phyloP scores from a whole-genome alignment of 37 sponge, comb jelly and placozoan species.

The Aphrocallistes beatrix region DNA sequence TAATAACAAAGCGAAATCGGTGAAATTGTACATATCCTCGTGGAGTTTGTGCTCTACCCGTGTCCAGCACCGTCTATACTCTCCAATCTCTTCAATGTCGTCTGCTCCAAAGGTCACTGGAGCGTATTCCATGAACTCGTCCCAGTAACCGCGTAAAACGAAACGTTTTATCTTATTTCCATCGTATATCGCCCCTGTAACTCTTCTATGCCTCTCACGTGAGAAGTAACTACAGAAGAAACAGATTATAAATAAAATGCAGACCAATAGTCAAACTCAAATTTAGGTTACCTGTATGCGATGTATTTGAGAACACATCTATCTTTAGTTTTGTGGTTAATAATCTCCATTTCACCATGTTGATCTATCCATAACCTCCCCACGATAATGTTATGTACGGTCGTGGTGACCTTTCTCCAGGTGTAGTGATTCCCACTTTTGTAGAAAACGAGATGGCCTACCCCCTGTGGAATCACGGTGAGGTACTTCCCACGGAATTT shows the following conservation, averaged over 20 bases:
- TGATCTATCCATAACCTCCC: conserved; percentile 93
- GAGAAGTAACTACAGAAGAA: conserved; percentile 55
- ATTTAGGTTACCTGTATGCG: conserved; percentile 74
- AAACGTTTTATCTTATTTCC: conserved; percentile 32
- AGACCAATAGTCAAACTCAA: too few relatives aligned
- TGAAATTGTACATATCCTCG: conserved; percentile 71
- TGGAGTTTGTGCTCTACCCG: neutral
- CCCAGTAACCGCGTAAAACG: conserved; percentile 87
- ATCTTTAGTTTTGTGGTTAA: conserved; percentile 77
- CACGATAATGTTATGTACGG: conserved; percentile 94
- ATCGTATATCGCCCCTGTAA: conserved; percentile 68
- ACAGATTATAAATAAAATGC: too few relatives aligned
- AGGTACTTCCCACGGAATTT: conserved; percentile 98
- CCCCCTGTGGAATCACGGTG: conserved; percentile 55
- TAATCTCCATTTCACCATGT: conserved; percentile 76
- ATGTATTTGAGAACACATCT: conserved; percentile 64
- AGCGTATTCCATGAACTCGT: conserved; percentile 50
- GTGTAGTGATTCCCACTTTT: conserved; percentile 82
- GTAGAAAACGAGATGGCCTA: conserved; percentile 66
- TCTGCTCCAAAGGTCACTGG: conserved; percentile 35
- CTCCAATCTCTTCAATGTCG: conserved; percentile 34
- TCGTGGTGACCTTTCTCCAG: conserved; percentile 59
- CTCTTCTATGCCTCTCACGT: conserved; percentile 67
- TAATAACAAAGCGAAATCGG: conserved; percentile 49
- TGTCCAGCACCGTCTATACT: neutral